A percentile compares a stretch with the other conserved stretches of the same genome.
Conservation (phyloP, 2,888 invertebrate genomes). For the Lampropteryx suffumata region DNA sequence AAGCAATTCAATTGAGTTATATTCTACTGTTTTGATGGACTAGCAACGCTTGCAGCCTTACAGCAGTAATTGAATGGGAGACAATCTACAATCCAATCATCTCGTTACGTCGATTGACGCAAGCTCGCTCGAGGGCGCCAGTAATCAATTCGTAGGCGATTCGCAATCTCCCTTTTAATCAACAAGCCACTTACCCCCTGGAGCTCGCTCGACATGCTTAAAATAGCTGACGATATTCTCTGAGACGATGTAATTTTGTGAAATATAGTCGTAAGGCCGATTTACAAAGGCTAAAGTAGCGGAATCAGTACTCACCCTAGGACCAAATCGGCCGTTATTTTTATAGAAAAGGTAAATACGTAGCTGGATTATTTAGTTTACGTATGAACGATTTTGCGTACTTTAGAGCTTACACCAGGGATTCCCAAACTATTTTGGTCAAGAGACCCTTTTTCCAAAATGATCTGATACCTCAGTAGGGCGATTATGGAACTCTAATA, state of each 20-base stretch:
- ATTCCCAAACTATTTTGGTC: too few species aligned
- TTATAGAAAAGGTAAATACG: background rate
- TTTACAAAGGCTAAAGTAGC: background rate
- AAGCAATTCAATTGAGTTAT: background rate
- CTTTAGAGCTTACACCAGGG: too few species aligned
- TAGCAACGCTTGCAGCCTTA: background rate
- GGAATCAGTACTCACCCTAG: too few species aligned
- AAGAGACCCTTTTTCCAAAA: too few species aligned
- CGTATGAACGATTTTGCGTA: too few species aligned
- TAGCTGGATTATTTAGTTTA: too few species aligned
- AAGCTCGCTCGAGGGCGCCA: constrained; percentile 5
- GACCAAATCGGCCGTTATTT: background rate
- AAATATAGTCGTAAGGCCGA: background rate
- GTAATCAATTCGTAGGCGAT: constrained; percentile 15
- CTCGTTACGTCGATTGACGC: constrained; percentile 20
- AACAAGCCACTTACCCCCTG: constrained; percentile 8
- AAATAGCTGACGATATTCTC: constrained; percentile 3
- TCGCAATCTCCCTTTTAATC: constrained; percentile 13
- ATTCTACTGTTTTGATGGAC: background rate
- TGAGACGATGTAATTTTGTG: constrained; percentile 1
- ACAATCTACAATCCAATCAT: constrained; percentile 17
- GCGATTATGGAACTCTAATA: too few species aligned
- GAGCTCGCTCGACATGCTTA: background rate
- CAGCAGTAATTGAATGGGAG: constrained; percentile 8
- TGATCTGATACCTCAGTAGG: too few species aligned